Percentiles rank a stretch among this genome's conserved stretches.
These are phyloP conservation scores for Orthochromis indermauri DNA, from an alignment of 2,113 vertebrate genomes.

Conservation along the genomic window DNA sequence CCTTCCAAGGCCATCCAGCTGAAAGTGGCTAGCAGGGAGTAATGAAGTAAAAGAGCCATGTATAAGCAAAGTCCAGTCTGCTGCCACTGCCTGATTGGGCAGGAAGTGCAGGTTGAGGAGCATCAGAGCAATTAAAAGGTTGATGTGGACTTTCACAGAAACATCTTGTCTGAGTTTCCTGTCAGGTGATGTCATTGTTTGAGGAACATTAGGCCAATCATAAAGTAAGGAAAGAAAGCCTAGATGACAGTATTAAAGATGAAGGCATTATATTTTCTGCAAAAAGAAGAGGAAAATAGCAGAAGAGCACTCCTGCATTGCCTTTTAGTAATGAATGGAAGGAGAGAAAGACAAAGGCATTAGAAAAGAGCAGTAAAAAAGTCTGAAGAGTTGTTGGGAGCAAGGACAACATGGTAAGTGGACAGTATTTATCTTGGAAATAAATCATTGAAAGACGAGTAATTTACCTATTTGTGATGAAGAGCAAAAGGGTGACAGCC, in stretches of 20 bases:
- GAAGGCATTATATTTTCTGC: no score
- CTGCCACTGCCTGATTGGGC: background rate
- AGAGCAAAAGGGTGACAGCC: background rate
- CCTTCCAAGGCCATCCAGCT: slow-evolving; percentile 66
- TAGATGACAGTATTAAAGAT: background rate
- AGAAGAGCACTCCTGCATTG: background rate
- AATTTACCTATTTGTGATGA: background rate
- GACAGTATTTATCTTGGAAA: background rate
- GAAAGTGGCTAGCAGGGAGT: slow-evolving; percentile 56
- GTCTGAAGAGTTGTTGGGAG: background rate
- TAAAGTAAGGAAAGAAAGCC: background rate
- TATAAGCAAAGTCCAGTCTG: background rate
- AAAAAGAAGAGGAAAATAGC: background rate
- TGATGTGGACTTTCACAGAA: slow-evolving; percentile 48
- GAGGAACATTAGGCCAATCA: no score
- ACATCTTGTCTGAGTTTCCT: background rate
- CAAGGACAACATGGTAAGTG: background rate
- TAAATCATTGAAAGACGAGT: background rate
- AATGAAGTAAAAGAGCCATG: slow-evolving; percentile 49
- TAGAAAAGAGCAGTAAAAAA: background rate
- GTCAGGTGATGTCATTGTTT: no score
- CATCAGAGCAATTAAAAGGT: slow-evolving; percentile 40
- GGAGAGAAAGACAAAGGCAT: background rate
- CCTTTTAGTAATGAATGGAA: background rate
- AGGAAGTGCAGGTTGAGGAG: slow-evolving; percentile 54